Evolutionary conservation across 2,888 invertebrate genomes (phyloP).

Genomic region (Drosophila ochracea): DNA sequence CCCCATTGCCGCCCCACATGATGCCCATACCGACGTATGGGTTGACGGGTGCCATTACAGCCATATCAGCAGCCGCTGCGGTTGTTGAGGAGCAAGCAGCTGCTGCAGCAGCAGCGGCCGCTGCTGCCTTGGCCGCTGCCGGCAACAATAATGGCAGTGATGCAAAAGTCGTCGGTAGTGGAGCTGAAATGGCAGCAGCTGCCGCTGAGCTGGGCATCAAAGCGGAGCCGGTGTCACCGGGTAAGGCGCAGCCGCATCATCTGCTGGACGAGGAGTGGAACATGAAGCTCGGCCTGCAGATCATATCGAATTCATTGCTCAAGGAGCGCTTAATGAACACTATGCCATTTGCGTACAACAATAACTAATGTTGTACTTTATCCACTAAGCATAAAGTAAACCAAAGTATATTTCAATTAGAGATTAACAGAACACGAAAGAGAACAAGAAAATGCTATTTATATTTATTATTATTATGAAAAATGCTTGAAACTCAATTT

Average conservation of each 20-base stretch:
- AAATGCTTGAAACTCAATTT: slow-evolving; percentile 15
- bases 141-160: slow-evolving; percentile 55
- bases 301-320: slow-evolving; percentile 84
- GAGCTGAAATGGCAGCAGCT: slow-evolving; percentile 29
- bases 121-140: slow-evolving; percentile 27
- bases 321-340: slow-evolving; percentile 85
- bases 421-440: neutral
- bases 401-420: slow-evolving; percentile 46
- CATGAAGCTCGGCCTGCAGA: slow-evolving; percentile 85
- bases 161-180: slow-evolving; percentile 4
- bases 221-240: slow-evolving; percentile 73
- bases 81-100: slow-evolving; percentile 77
- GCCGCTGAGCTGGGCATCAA: slow-evolving; percentile 61
- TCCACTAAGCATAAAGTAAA: slow-evolving; percentile 24
- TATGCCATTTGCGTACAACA: slow-evolving; percentile 85
- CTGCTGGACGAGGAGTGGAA: slow-evolving; percentile 84
- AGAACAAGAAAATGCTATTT: slow-evolving; percentile 22
- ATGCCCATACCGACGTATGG: slow-evolving; percentile 82
- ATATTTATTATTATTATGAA: slow-evolving; percentile 45
- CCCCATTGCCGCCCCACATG: slow-evolving; percentile 73
- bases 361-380: slow-evolving; percentile 72
- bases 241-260: slow-evolving; percentile 61
- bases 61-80: slow-evolving; percentile 82
- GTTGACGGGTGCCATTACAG: slow-evolving; percentile 83
- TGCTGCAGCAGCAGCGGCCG: slow-evolving; percentile 56